Percentiles rank a stretch among this genome's conserved stretches.
phyloP scores from a whole-genome alignment of 2,797 vertebrate genomes.

The Phylloscopus collybita region DNA sequence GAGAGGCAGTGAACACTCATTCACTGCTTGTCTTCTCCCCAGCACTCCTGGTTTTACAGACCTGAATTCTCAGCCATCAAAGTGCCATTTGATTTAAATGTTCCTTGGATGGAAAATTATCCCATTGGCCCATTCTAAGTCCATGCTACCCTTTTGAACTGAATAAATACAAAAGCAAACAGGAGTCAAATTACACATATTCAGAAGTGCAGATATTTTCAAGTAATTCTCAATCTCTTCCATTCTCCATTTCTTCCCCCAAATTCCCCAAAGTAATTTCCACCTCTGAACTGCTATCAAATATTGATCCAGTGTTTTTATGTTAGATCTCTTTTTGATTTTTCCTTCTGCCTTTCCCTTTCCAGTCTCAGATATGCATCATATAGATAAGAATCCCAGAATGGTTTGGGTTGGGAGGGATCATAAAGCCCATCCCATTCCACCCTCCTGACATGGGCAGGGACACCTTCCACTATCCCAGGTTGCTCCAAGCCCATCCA shows the following conservation, averaged over 20 bases:
- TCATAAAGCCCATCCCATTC: accelerated
- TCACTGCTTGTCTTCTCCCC: neutral
- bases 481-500: accelerated
- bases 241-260: neutral
- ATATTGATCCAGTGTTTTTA: neutral
- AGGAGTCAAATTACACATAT: neutral
- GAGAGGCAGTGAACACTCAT: neutral
- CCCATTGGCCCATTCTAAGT: neutral
- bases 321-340: neutral
- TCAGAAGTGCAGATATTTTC: neutral
- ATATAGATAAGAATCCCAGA: neutral
- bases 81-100: neutral
- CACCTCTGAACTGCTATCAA: neutral
- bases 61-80: neutral
- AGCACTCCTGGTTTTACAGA: neutral
- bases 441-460: neutral
- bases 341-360: neutral
- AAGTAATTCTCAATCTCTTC: neutral
- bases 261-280: neutral
- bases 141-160: neutral
- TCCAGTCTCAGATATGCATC: neutral
- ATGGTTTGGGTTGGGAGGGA: neutral
- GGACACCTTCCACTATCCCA: accelerated
- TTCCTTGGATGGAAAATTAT: neutral
- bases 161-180: neutral